A percentile compares a stretch with the other conserved stretches of the same genome.
Conservation (phyloP, 2,797 vertebrate species). For the Australoheros facetus region DNA sequence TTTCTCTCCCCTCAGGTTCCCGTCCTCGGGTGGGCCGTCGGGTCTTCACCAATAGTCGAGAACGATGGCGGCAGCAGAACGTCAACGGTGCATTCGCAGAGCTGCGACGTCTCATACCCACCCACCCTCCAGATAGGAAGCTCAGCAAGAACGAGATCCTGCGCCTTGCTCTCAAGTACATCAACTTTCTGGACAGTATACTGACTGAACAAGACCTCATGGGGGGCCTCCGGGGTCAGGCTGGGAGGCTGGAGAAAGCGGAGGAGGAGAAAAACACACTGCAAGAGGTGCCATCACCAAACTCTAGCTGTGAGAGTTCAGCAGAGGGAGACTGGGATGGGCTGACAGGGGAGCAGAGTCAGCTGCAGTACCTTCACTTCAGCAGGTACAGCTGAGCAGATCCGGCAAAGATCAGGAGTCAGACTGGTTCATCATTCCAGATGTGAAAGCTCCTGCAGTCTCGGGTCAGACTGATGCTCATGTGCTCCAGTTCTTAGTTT, state of each 20-base stretch:
- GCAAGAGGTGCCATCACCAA: conserved; percentile 86
- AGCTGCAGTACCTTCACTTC: conserved; percentile 11
- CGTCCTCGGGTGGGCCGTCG: conserved; percentile 83
- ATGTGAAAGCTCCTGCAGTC: not conserved
- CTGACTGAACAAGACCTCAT: conserved; percentile 85
- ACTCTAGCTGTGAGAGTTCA: conserved; percentile 77
- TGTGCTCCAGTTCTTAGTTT: not conserved
- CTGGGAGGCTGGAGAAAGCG: conserved; percentile 72
- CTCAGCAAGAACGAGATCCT: conserved; percentile 95
- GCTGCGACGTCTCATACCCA: conserved; percentile 90
- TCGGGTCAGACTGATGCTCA: not conserved
- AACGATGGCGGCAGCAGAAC: conserved; percentile 92
- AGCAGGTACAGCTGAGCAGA: not conserved
- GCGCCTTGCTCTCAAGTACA: conserved; percentile 92
- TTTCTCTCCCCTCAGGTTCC: conserved; percentile 73
- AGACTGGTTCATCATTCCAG: not conserved
- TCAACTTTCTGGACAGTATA: conserved; percentile 90
- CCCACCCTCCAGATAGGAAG: conserved; percentile 91
- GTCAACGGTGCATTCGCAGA: conserved; percentile 91
- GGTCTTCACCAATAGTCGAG: conserved; percentile 89
- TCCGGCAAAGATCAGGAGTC: not conserved
- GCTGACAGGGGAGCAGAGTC: conserved; percentile 80
- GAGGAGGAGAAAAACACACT: conserved; percentile 82
- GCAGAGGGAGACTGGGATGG: conserved; percentile 74
- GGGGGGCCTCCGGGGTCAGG: conserved; percentile 16